Evolutionary conservation across 2,888 invertebrate genomes (phyloP).

Genomic region (Epinotia bilunana): DNA sequence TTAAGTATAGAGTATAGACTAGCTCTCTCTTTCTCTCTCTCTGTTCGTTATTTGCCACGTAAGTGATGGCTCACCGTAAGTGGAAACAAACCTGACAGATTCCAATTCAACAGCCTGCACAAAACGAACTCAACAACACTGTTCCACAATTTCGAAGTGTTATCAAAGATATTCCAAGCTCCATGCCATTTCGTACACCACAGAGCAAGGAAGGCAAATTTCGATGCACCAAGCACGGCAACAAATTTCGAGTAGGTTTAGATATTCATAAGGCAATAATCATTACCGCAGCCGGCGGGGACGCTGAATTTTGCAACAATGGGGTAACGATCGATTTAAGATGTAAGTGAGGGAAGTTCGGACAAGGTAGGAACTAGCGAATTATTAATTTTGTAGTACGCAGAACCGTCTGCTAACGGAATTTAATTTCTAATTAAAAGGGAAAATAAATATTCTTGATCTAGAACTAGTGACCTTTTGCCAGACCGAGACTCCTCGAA

Average conservation of each 20-base stretch:
- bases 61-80: too few relatives aligned
- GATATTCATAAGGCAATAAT: slow-evolving; percentile 47
- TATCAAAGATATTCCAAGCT: not conserved
- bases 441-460: too few relatives aligned
- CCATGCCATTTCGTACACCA: not conserved
- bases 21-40: too few relatives aligned
- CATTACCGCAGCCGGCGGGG: slow-evolving; percentile 41
- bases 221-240: slow-evolving; percentile 14
- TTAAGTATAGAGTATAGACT: too few relatives aligned
- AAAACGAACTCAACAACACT: not conserved
- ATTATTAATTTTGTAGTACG: not conserved
- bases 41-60: too few relatives aligned
- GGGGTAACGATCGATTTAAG: slow-evolving; percentile 27
- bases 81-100: too few relatives aligned
- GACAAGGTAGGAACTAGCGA: not conserved
- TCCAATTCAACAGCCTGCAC: too few relatives aligned
- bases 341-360: not conserved
- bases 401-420: not conserved
- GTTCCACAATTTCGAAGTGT: not conserved
- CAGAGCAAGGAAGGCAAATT: not conserved
- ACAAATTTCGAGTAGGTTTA: slow-evolving; percentile 35
- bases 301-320: slow-evolving; percentile 24
- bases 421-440: not conserved
- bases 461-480: too few relatives aligned
- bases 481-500: too few relatives aligned